Percentiles rank a stretch among this genome's conserved stretches.
These are phyloP conservation scores for Syngnathus typhle DNA, from an alignment of 2,113 vertebrate genomes.

Conservation along the genomic window DNA sequence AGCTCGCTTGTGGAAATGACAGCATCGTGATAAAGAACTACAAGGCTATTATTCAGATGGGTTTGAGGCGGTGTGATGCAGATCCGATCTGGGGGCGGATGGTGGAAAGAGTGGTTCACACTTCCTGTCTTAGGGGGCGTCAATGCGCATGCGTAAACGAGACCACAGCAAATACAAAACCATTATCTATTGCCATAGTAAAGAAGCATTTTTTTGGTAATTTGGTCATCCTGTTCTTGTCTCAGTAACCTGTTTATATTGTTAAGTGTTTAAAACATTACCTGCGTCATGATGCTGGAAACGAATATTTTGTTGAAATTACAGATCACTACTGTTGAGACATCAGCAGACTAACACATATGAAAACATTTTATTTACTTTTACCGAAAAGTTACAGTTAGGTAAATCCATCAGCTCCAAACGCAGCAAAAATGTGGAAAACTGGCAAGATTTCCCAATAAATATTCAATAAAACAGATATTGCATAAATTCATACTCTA, in stretches of 20 bases:
- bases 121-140: constrained; percentile 49
- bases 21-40: constrained; percentile 1
- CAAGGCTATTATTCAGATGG: background rate
- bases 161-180: background rate
- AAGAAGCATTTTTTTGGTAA: background rate
- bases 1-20: background rate
- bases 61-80: background rate
- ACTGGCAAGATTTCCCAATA: background rate
- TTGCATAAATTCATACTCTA: constrained; percentile 3
- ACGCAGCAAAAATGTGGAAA: background rate
- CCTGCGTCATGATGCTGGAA: background rate
- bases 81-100: constrained; percentile 2
- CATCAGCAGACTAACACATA: background rate
- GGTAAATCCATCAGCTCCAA: background rate
- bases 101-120: constrained; percentile 49
- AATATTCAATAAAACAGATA: constrained; percentile 2
- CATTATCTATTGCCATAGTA: constrained; percentile 41
- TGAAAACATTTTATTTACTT: constrained; percentile 22
- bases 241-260: no score
- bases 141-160: constrained; percentile 40
- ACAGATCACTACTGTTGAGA: background rate
- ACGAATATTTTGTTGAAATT: background rate
- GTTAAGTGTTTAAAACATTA: no score
- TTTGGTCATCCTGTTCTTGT: background rate
- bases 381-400: constrained; percentile 9